Conservation (phyloP, 2,888 invertebrate genomes). For the Candidula unifasciata region DNA sequence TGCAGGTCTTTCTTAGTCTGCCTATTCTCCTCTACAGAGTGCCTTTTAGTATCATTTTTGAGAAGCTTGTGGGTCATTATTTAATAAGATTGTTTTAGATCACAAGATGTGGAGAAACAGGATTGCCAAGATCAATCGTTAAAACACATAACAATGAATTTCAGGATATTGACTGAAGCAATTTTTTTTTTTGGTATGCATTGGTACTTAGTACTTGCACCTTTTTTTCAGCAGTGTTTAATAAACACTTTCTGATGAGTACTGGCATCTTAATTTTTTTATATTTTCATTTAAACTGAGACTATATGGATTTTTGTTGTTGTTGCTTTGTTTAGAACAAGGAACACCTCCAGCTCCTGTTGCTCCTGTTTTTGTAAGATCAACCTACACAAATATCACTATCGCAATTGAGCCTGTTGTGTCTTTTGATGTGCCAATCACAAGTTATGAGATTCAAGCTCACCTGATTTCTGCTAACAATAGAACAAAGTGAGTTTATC, state of each 20-base stretch:
- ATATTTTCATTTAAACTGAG: not conserved
- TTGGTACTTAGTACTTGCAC: too few species aligned
- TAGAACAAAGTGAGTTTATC: conserved; percentile 25
- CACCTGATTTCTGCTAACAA: conserved; percentile 74
- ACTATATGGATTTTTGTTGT: not conserved
- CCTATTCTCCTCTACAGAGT: too few species aligned
- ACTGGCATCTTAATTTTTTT: not conserved
- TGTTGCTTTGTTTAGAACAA: conserved; percentile 78
- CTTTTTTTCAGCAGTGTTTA: too few species aligned
- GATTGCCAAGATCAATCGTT: too few species aligned
- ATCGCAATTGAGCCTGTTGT: conserved; percentile 84
- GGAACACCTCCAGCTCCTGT: conserved; percentile 84
- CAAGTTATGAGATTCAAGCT: conserved; percentile 86
- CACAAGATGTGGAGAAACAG: too few species aligned
- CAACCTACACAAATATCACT: conserved; percentile 83
- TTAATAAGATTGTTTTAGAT: too few species aligned
- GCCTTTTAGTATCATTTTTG: not conserved
- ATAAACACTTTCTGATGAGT: too few species aligned
- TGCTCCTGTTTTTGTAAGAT: conserved; percentile 83
- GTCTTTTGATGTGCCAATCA: conserved; percentile 88
- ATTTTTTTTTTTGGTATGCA: too few species aligned
- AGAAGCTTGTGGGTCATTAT: too few species aligned
- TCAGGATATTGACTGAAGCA: too few species aligned
- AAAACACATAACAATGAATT: too few species aligned
- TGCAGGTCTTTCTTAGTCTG: too few species aligned